Percentiles rank a stretch among this genome's conserved stretches.
These are phyloP conservation scores for Acrocephalus arundinaceus DNA, from an alignment of 2,113 vertebrate species.

Conservation along the genomic window DNA sequence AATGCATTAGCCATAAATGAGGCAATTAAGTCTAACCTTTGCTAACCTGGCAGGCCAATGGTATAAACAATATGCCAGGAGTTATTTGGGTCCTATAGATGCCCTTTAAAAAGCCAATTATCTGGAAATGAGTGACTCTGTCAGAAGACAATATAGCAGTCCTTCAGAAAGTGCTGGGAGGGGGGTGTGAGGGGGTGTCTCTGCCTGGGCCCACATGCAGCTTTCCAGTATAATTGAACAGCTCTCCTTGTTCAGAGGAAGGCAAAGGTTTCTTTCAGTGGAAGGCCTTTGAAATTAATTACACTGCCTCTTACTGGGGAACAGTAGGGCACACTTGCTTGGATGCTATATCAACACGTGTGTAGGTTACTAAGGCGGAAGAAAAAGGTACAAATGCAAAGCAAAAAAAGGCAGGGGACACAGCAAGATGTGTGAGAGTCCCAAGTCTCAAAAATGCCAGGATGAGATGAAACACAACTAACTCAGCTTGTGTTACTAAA, in stretches of 20 bases:
- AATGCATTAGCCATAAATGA: conserved; percentile 74
- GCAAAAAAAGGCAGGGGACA: not conserved
- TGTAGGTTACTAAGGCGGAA: conserved; percentile 11
- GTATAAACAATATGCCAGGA: conserved; percentile 43
- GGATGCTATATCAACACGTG: not conserved
- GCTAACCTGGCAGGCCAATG: conserved; percentile 59
- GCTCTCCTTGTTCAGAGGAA: conserved; percentile 35
- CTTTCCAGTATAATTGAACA: conserved; percentile 63
- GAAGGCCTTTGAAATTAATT: conserved; percentile 40
- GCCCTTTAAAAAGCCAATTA: conserved; percentile 75
- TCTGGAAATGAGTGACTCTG: conserved; percentile 69
- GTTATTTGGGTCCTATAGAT: conserved; percentile 70
- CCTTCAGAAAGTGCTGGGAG: conserved; percentile 17
- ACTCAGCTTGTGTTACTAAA: not conserved
- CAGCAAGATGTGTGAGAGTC: not conserved
- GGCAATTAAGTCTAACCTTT: conserved; percentile 74
- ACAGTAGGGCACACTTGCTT: not conserved
- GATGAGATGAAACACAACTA: not conserved
- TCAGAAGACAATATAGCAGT: conserved; percentile 53
- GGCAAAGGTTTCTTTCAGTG: conserved; percentile 32
- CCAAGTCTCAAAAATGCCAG: not conserved
- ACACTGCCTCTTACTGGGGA: not conserved
- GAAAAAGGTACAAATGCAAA: not conserved
- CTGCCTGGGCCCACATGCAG: not conserved
- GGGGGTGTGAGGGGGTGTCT: not conserved